phyloP scores from a whole-genome alignment of 1,140 invertebrate genomes.

The Leguminivora glycinivorella region DNA sequence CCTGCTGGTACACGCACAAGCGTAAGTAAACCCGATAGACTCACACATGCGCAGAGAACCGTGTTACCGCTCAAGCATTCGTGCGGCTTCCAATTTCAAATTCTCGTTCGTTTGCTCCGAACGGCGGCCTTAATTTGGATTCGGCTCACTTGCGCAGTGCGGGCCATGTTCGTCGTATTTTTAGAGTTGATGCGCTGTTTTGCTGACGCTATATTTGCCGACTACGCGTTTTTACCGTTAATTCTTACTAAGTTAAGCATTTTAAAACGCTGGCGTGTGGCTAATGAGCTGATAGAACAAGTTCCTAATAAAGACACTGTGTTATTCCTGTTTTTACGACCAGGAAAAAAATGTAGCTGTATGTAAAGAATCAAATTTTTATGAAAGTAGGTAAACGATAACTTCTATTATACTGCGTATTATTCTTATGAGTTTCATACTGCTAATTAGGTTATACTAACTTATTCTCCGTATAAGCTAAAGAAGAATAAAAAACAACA shows the following conservation, averaged over 20 bases:
- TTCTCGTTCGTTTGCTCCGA: constrained; percentile 23
- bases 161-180: constrained; percentile 26
- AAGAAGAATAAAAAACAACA: too few relatives aligned
- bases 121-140: constrained; percentile 27
- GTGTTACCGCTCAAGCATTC: constrained; percentile 26
- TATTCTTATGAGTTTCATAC: too few relatives aligned
- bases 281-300: constrained; percentile 2
- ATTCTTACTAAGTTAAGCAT: constrained; percentile 14
- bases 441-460: too few relatives aligned
- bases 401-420: too few relatives aligned
- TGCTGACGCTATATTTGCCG: constrained; percentile 21
- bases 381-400: neutral
- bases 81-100: constrained; percentile 24
- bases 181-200: constrained; percentile 21
- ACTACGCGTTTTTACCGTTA: constrained; percentile 21
- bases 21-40: constrained; percentile 17
- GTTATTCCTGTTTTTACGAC: neutral
- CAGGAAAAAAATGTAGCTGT: neutral
- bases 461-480: too few relatives aligned
- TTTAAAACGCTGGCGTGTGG: constrained; percentile 6
- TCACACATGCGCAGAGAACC: constrained; percentile 22
- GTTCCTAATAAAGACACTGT: constrained; percentile 12
- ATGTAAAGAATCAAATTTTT: neutral
- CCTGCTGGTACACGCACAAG: neutral
- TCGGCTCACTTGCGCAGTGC: constrained; percentile 25